Base-by-base conservation (phyloP, 2,113 vertebrate species). In the Ardeotis arabs region DNA sequence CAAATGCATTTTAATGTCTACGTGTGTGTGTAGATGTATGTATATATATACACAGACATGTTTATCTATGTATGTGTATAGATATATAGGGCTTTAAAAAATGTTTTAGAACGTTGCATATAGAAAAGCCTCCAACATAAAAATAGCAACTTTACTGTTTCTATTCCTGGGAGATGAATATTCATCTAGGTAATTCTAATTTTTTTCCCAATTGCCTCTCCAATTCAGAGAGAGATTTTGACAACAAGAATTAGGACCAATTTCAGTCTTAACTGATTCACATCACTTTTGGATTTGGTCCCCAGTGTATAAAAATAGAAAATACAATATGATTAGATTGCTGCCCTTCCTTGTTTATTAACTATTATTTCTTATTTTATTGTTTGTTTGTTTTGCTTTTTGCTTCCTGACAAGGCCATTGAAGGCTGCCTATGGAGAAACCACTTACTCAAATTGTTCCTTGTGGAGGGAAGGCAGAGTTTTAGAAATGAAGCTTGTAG, bases 361-460 rank as follows among this genome's bases (percentile, higher is more conserved):
- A 49, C 37, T 60, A 82, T 96, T 93, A 95, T 95, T 95, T 95
- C 64, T 94, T 49, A 50, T 70, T 80, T 16, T 68, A 66, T 55
- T 90, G 69, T 92, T 94, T 82, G 55, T 50, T 89, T 95, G 66
- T 92, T 95, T 96, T 95, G 55, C 31, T 80, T 94, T 82, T 88
- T 94, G 63, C 45, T 89, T 97, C 86, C 86, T 96, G 85, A 82
- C 75, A 94, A 94, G 76, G 37, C 79, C 37, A 33, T 93, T 91
- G 88, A 93, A 93, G 67, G 49, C 77, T 92, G 70, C 91, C 70
- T 93, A 81, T 21, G 14, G 95, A 94, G 91, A 95, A 92, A 85
- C 24, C 83, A 91, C 88, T 96, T 94, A 89, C 25, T 80, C 75
- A 95, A 84, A 97, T 95, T 87, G 74, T 82, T 92, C 80, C 93